Evolutionary conservation across 2,113 vertebrate genomes (phyloP), one percentile per base, ranked within the genome.

Genomic region (Lampris megalopsis): DNA sequence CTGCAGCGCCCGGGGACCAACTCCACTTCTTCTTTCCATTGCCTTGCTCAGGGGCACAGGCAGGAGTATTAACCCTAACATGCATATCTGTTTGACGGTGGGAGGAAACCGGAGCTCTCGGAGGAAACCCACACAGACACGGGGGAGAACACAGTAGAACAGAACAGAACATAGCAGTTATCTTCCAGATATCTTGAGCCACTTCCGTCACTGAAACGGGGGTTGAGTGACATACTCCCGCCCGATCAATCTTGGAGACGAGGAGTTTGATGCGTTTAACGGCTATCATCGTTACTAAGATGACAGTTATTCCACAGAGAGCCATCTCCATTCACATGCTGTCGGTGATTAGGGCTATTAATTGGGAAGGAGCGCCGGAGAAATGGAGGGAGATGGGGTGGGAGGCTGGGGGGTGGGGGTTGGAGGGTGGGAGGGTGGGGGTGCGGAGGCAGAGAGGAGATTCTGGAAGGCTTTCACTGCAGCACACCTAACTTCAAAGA

Each of bases 311-410:
- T 88, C 73, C 69, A 45, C 52, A 1, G 38, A 79, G 79, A 54
- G 68, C 2, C 40, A 77, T 60, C 70, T 73, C 83, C 84, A 72
- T 53, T 82, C 82, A 80, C 35, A 69, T 66, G 5, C 71, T 70
- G 81, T 75, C 75, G 57, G 62, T 81, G 62, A 73, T 91, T 81
- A 59, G 0, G n/a, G 10, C 83, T 71, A 77, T 86, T 82, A 80
- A 89, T 82, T 75, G 73, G 54, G 76, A 68, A 60, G 65, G 64
- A 79, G 54, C 3, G 58, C 9, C 38, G 67, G 6, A 53, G 57
- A 24, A 24, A 24, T 24, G 24, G 60, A 43, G 57, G 11, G 54
- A 69, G 57, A 49, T n/a, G 24, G 42, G 52, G 63, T 68, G 67
- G 67, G 53, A 9, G 60, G 42, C 24, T 9, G 58, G 64, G 35